phyloP scores from a whole-genome alignment of 2,888 invertebrate genomes.

The Hypomecis punctinalis region DNA sequence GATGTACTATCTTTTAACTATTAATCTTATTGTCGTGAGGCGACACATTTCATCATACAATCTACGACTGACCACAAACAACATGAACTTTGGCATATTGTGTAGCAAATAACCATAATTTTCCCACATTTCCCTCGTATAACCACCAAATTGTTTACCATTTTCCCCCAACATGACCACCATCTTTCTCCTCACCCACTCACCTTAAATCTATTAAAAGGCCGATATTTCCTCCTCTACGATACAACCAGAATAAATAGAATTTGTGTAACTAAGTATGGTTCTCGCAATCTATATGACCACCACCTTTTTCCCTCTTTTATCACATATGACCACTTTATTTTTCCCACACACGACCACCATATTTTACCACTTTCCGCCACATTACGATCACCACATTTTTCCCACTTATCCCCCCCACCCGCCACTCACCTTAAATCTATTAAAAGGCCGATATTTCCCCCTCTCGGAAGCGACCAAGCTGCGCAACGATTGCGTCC shows the following conservation, averaged over 20 bases:
- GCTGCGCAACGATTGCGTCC: conserved; percentile 74
- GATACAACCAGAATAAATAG: conserved; percentile 66
- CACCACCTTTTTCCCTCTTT: no score
- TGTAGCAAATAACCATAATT: no score
- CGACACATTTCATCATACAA: no score
- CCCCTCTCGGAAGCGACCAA: conserved; percentile 72
- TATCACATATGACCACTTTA: no score
- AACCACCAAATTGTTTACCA: background rate
- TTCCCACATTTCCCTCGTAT: background rate
- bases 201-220: conserved; percentile 82
- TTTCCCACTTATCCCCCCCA: background rate
- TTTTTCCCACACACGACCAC: no score
- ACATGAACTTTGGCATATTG: no score
- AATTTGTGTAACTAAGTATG: no score
- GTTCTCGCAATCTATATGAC: no score
- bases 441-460: conserved; percentile 75
- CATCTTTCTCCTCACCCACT: conserved; percentile 6
- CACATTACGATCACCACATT: background rate
- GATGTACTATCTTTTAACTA: no score
- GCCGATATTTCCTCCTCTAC: conserved; percentile 70
- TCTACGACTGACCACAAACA: no score
- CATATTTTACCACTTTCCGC: no score
- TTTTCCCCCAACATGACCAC: background rate
- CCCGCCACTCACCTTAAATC: conserved; percentile 71
- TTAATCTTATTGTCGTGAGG: no score